Conservation (phyloP, 2,113 vertebrate species). For the Orthonyx spaldingii region DNA sequence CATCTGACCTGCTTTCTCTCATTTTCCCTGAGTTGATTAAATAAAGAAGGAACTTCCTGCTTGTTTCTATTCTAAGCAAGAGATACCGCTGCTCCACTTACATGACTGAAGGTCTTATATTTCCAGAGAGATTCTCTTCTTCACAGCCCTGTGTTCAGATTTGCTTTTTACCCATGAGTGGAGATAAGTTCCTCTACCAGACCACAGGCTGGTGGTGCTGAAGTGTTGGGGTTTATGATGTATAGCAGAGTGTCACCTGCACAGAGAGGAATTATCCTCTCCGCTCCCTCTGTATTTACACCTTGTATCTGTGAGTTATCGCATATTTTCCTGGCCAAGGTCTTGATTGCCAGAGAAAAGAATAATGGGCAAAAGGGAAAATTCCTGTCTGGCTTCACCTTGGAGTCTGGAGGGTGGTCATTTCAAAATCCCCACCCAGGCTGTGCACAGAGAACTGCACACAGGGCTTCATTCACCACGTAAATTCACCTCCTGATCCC, state of each 20-base stretch:
- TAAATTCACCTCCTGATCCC: neutral
- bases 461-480: neutral
- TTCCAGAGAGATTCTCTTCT: neutral
- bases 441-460: neutral
- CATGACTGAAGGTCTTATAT: neutral
- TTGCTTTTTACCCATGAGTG: neutral
- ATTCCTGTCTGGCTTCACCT: neutral
- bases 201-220: neutral
- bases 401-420: neutral
- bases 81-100: neutral
- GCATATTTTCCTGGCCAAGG: slow-evolving; percentile 26
- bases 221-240: neutral
- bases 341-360: neutral
- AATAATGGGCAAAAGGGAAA: neutral
- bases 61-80: neutral
- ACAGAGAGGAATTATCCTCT: slow-evolving; percentile 32
- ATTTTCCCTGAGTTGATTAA: neutral
- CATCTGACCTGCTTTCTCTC: neutral
- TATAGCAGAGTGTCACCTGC: neutral
- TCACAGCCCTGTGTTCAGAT: neutral
- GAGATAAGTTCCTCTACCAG: neutral
- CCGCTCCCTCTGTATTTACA: slow-evolving; percentile 43
- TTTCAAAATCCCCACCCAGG: neutral
- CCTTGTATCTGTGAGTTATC: slow-evolving; percentile 25
- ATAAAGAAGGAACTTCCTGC: neutral